phyloP scores from a whole-genome alignment of 2,888 invertebrate species.

The Resseliella maxima region DNA sequence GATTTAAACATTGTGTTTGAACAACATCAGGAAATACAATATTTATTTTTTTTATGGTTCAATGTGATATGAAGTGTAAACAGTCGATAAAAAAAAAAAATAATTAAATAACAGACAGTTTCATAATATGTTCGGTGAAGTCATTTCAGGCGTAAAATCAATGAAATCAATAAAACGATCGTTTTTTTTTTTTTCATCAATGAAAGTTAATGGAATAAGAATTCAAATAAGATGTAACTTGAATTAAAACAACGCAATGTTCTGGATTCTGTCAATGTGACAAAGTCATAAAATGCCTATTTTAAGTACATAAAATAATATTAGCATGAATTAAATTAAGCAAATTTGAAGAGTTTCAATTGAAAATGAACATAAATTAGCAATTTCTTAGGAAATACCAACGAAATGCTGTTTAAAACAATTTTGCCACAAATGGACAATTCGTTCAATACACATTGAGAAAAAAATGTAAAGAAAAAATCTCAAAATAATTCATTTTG shows the following conservation, averaged over 20 bases:
- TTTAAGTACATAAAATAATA: not conserved
- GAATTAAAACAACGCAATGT: not conserved
- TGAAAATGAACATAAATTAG: not conserved
- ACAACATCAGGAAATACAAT: not conserved
- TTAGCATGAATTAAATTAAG: not conserved
- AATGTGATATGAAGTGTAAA: not conserved
- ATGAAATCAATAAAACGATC: not conserved
- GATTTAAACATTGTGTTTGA: not conserved
- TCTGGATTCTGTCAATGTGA: not conserved
- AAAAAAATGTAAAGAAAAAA: not conserved
- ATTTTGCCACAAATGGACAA: not conserved
- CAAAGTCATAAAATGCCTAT: not conserved
- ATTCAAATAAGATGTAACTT: not conserved
- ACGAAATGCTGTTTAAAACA: not conserved
- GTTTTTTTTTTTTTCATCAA: too few relatives aligned
- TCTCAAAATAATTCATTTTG: not conserved
- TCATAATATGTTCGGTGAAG: not conserved
- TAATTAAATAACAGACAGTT: not conserved
- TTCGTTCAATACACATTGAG: not conserved
- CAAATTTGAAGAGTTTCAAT: not conserved
- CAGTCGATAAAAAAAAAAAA: not conserved
- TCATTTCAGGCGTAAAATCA: not conserved
- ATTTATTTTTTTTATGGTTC: not conserved
- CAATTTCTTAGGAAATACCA: not conserved
- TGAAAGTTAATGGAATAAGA: too few relatives aligned